phyloP scores from a whole-genome alignment of 2,888 invertebrate genomes.

The Calameuta idolon region DNA sequence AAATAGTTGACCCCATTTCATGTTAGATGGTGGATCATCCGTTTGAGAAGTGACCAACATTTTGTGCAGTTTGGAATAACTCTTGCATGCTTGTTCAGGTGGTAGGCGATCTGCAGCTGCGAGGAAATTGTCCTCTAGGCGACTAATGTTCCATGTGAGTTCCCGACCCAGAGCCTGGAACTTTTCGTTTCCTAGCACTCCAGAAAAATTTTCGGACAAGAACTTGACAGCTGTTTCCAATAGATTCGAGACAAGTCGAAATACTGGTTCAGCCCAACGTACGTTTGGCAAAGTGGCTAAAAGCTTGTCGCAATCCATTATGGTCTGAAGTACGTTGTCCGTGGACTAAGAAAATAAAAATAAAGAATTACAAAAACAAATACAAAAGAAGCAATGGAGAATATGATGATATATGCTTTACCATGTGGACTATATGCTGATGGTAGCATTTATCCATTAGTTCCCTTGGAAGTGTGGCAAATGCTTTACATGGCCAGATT shows the following conservation, averaged over 20 bases:
- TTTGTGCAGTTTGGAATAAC: slow-evolving; percentile 72
- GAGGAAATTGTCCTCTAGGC: slow-evolving; percentile 83
- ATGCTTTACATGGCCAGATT: slow-evolving; percentile 92
- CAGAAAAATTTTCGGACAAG: slow-evolving; percentile 81
- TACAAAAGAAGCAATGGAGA: slow-evolving; percentile 19
- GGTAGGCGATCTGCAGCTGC: slow-evolving; percentile 83
- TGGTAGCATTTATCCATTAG: slow-evolving; percentile 86
- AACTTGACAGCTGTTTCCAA: slow-evolving; percentile 85
- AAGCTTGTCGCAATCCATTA: slow-evolving; percentile 86
- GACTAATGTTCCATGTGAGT: slow-evolving; percentile 79
- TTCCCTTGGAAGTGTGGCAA: slow-evolving; percentile 86
- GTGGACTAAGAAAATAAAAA: slow-evolving; percentile 70
- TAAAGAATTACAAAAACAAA: slow-evolving; percentile 18
- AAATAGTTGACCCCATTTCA: slow-evolving; percentile 71
- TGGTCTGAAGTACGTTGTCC: slow-evolving; percentile 85
- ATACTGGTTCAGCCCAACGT: slow-evolving; percentile 86
- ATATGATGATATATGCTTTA: slow-evolving; percentile 52
- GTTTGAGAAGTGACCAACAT: slow-evolving; percentile 53
- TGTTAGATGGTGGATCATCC: slow-evolving; percentile 62
- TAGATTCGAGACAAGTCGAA: slow-evolving; percentile 82
- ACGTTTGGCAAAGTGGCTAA: slow-evolving; percentile 81
- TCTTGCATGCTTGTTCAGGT: slow-evolving; percentile 85
- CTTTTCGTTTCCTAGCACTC: slow-evolving; percentile 77
- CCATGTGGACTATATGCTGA: slow-evolving; percentile 84
- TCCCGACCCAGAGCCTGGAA: slow-evolving; percentile 78